Percentiles rank a stretch among this genome's conserved stretches.
phyloP scores from a whole-genome alignment of 2,113 vertebrate species.

The Electrona antarctica region DNA sequence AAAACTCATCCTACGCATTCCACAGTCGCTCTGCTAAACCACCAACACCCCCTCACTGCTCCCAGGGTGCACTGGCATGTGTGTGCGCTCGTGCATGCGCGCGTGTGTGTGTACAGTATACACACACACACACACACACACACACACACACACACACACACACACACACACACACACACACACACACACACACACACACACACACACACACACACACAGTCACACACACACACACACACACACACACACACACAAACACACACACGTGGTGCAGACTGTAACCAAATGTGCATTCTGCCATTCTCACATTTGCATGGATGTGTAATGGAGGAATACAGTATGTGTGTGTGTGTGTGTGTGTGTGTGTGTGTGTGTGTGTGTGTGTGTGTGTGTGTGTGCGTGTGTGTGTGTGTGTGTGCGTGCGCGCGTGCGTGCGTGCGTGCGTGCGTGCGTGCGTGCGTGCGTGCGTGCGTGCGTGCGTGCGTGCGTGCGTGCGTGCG shows the following conservation, averaged over 20 bases:
- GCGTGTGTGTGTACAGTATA: slow-evolving; percentile 23
- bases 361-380: neutral
- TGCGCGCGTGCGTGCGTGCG: slow-evolving; percentile 5
- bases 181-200: neutral
- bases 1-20: slow-evolving; percentile 80
- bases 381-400: slow-evolving; percentile 33
- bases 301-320: too few relatives aligned
- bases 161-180: too few relatives aligned
- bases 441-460: slow-evolving; percentile 7
- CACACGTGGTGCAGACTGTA: too few relatives aligned
- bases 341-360: slow-evolving; percentile 1
- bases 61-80: slow-evolving; percentile 7
- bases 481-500: slow-evolving; percentile 45
- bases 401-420: slow-evolving; percentile 45
- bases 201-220: too few relatives aligned
- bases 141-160: too few relatives aligned
- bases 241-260: too few relatives aligned
- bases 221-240: too few relatives aligned
- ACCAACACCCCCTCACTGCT: slow-evolving; percentile 70
- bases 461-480: slow-evolving; percentile 30
- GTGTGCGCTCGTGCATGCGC: neutral
- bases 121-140: slow-evolving; percentile 10
- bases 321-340: neutral
- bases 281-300: too few relatives aligned
- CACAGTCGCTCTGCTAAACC: slow-evolving; percentile 74